Evolutionary conservation across 1,140 invertebrate genomes (phyloP).

Genomic region (Papilio glaucus): DNA sequence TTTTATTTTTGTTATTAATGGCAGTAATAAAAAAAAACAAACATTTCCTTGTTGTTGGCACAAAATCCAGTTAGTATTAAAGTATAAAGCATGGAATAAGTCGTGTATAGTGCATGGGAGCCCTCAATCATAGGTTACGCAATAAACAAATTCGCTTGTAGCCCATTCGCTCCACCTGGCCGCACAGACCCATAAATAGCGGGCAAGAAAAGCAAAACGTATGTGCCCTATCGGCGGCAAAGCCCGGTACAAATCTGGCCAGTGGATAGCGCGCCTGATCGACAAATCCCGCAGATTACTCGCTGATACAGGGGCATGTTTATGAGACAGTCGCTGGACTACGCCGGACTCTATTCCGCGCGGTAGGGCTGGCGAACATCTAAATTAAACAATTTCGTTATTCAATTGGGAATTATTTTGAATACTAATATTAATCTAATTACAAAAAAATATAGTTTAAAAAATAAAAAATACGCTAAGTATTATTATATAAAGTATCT

Average conservation of each 20-base stretch:
- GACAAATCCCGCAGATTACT: constrained; percentile 81
- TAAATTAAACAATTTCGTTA: not conserved
- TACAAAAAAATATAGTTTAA: no score
- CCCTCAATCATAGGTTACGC: constrained; percentile 46
- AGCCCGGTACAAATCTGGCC: constrained; percentile 76
- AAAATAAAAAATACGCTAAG: no score
- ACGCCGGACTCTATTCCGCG: constrained; percentile 57
- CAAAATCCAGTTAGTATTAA: constrained; percentile 12
- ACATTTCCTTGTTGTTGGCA: not conserved
- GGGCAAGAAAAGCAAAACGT: constrained; percentile 76
- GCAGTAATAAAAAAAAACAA: no score
- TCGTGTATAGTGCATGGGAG: not conserved
- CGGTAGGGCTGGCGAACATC: constrained; percentile 52
- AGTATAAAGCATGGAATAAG: not conserved
- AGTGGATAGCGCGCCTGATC: constrained; percentile 76
- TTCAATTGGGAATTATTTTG: not conserved
- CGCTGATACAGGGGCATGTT: constrained; percentile 79
- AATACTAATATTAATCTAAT: no score
- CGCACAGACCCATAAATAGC: constrained; percentile 69
- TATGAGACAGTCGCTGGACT: constrained; percentile 76
- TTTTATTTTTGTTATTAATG: no score
- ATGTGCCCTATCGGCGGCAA: constrained; percentile 70
- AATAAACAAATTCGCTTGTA: constrained; percentile 53
- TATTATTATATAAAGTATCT: no score
- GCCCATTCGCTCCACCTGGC: constrained; percentile 56